phyloP scores from a whole-genome alignment of 2,113 vertebrate genomes.

The Microtus oregoni region DNA sequence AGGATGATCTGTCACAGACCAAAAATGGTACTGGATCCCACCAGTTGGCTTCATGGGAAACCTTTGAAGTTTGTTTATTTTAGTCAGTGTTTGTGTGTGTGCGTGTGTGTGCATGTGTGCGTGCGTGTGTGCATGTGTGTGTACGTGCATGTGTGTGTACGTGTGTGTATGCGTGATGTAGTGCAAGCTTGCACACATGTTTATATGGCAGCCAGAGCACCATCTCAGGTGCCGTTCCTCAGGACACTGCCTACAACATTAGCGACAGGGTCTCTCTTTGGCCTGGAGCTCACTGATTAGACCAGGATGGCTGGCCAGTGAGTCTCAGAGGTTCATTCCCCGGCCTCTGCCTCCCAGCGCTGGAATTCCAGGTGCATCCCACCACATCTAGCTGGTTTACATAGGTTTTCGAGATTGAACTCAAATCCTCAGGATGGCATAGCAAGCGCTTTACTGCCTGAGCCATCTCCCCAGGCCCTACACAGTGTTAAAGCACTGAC shows the following conservation, averaged over 20 bases:
- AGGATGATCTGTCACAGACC: neutral
- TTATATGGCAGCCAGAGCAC: no score
- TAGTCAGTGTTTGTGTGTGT: neutral
- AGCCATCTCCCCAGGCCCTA: neutral
- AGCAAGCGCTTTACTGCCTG: no score
- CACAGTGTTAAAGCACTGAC: neutral
- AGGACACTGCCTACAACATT: neutral
- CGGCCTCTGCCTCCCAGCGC: neutral
- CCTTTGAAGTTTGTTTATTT: neutral
- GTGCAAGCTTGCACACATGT: neutral
- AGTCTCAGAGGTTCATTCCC: neutral
- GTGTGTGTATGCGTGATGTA: neutral
- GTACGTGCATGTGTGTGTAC: no score
- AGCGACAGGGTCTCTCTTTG: neutral
- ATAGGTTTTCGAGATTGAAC: neutral
- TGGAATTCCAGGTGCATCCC: neutral
- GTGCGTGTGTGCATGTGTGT: neutral
- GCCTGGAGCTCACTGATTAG: neutral
- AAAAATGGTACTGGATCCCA: neutral
- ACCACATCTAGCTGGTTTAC: no score
- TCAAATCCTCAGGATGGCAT: neutral
- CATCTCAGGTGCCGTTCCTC: neutral
- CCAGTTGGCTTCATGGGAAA: neutral
- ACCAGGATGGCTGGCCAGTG: neutral
- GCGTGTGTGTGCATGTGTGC: neutral